Evolutionary conservation across 2,888 invertebrate species (phyloP).

Genomic region (Meliscaeva auricollis): DNA sequence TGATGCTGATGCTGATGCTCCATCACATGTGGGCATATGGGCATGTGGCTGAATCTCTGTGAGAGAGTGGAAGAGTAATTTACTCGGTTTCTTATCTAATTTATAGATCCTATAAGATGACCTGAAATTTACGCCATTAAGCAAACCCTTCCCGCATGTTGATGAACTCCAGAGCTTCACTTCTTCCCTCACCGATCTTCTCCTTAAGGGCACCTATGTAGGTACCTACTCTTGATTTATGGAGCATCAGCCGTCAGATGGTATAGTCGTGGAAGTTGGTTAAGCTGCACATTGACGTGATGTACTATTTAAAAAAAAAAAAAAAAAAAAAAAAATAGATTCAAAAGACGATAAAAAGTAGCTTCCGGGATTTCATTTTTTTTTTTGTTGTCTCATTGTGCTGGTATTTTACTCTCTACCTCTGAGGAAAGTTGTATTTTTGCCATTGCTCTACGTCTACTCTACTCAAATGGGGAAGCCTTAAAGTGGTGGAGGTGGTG

Average conservation of each 20-base stretch:
- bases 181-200: slow-evolving; percentile 4
- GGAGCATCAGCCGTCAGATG: slow-evolving; percentile 36
- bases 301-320: slow-evolving; percentile 22
- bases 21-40: slow-evolving; percentile 68
- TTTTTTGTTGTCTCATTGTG: neutral
- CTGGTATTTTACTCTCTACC: slow-evolving; percentile 19
- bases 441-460: neutral
- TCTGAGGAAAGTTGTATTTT: neutral
- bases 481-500: slow-evolving; percentile 13
- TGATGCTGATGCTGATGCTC: slow-evolving; percentile 33
- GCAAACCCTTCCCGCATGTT: slow-evolving; percentile 40
- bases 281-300: slow-evolving; percentile 44
- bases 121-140: slow-evolving; percentile 74
- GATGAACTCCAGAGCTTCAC: slow-evolving; percentile 41
- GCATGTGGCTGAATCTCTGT: slow-evolving; percentile 60
- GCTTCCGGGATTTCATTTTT: slow-evolving; percentile 57
- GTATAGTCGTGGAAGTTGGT: slow-evolving; percentile 17
- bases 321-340: slow-evolving; percentile 14
- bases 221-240: slow-evolving; percentile 62
- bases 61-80: slow-evolving; percentile 63
- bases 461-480: neutral
- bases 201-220: slow-evolving; percentile 14
- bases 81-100: slow-evolving; percentile 73
- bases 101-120: slow-evolving; percentile 73
- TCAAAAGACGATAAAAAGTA: slow-evolving; percentile 48